A percentile compares a stretch with the other conserved stretches of the same genome.
Conservation (phyloP, 2,113 vertebrate genomes). For the Psophia crepitans region DNA sequence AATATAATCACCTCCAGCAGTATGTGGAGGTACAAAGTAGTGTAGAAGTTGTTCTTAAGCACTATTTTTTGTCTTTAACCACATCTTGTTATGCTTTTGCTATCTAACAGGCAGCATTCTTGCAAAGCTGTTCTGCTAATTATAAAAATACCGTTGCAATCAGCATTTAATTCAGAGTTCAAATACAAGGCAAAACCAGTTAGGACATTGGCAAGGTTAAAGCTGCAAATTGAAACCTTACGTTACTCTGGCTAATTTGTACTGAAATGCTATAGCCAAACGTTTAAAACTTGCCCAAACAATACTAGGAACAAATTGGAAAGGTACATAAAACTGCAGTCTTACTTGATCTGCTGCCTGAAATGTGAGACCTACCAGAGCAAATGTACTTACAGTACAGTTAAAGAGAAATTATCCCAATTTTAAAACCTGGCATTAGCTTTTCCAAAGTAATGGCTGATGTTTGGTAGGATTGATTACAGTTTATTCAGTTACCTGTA, state of each 20-base stretch:
- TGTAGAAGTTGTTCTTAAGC: not conserved
- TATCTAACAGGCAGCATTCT: constrained; percentile 6
- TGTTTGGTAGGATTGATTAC: not conserved
- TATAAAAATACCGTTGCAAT: not conserved
- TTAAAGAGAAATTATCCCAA: constrained; percentile 24
- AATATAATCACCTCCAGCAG: constrained; percentile 12
- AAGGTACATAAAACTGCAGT: constrained; percentile 36
- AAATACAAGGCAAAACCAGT: not conserved
- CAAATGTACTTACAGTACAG: not conserved
- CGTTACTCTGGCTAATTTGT: constrained; percentile 17
- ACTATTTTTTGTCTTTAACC: not conserved
- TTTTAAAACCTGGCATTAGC: not conserved
- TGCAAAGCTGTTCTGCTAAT: constrained; percentile 25
- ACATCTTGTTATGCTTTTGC: not conserved
- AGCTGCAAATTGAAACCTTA: constrained; percentile 32
- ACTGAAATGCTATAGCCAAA: constrained; percentile 27
- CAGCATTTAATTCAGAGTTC: constrained; percentile 5
- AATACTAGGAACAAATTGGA: constrained; percentile 46
- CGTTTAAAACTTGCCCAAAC: constrained; percentile 18
- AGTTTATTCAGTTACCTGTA: constrained; percentile 19
- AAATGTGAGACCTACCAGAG: constrained; percentile 18
- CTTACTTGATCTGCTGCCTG: constrained; percentile 35
- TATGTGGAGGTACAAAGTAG: not conserved
- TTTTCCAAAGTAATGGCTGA: not conserved
- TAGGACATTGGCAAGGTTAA: not conserved